Evolutionary conservation across 2,113 vertebrate species (phyloP).

Genomic region (Varanus salvator): DNA sequence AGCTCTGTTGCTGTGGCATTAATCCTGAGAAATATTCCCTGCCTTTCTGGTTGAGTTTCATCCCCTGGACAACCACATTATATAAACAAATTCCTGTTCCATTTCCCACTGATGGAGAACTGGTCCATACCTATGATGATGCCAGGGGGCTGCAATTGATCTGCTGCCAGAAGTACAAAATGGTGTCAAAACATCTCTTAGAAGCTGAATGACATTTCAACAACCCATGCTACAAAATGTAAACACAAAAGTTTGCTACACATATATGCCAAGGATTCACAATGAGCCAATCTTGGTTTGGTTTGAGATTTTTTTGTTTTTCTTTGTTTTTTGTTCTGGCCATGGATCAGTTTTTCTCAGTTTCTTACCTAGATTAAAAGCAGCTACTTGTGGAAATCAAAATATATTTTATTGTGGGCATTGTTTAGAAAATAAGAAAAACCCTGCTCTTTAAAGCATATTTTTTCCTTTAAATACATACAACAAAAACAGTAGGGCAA

Average conservation of each 20-base stretch:
- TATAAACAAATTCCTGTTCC: conserved; percentile 18
- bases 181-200: conserved; percentile 13
- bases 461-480: neutral
- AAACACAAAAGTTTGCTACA: neutral
- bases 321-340: neutral
- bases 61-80: conserved; percentile 35
- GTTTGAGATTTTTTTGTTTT: neutral
- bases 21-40: conserved; percentile 9
- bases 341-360: neutral
- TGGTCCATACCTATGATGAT: conserved; percentile 24
- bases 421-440: neutral
- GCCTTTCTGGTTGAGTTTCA: conserved; percentile 17
- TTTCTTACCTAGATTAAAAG: neutral
- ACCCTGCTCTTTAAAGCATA: neutral
- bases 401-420: neutral
- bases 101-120: conserved; percentile 7
- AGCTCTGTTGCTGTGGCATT: conserved; percentile 36
- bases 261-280: neutral
- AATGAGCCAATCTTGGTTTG: neutral
- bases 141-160: conserved; percentile 13
- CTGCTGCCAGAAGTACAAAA: conserved; percentile 19
- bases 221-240: conserved; percentile 14
- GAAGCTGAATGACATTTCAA: neutral
- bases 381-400: neutral
- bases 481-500: too few species aligned